Base-by-base conservation (phyloP, 2,797 vertebrate genomes). In the Pristis pectinata region DNA sequence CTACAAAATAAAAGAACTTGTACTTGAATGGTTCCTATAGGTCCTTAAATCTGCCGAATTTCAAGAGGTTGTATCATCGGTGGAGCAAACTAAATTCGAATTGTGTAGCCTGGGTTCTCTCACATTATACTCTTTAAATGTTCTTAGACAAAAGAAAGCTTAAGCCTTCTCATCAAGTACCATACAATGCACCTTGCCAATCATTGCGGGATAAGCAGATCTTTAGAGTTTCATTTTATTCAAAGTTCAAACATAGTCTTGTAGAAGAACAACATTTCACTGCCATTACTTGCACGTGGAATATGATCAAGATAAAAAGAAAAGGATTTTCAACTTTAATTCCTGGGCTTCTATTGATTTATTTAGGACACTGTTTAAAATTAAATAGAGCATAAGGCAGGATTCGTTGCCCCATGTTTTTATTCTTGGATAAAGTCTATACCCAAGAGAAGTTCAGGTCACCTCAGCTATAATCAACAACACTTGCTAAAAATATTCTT, bases 141-240 rank as follows among this genome's bases (percentile, higher is more conserved):
- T 94, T 94, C 94, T 67, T 44, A 41, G 64, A 64, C 30, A 93
- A 61, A 94, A 96, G 95, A 80, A 95, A 93, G 95, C 93, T 95
- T 95, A 95, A 82, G 95, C 95, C 94, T 95, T 76, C 94, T 89
- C 74, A 94, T 49, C 82, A 97, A 96, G 96, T 95, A 95, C 95
- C 96, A 96, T 94, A 94, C 95, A 95, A 95, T 95, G 95, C 70
- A 95, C 95, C 95, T 95, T 96, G 94, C 96, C 95, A 95, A 96
- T 96, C 95, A 94, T 79, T 24, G 74, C 6, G 27, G 49, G 92
- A 72, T 76, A 53, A 94, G 41, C 92, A 19, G 70, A 94, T 94
- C 67, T 76, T 94, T 94, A 94, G 44, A 76, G 70, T 94, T 94
- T 94, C 49, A 76, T 94, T 76, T 94, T 76, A 94, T 94, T 76